Conservation (phyloP, 2,888 invertebrate species). For the Drosophila rubida region DNA sequence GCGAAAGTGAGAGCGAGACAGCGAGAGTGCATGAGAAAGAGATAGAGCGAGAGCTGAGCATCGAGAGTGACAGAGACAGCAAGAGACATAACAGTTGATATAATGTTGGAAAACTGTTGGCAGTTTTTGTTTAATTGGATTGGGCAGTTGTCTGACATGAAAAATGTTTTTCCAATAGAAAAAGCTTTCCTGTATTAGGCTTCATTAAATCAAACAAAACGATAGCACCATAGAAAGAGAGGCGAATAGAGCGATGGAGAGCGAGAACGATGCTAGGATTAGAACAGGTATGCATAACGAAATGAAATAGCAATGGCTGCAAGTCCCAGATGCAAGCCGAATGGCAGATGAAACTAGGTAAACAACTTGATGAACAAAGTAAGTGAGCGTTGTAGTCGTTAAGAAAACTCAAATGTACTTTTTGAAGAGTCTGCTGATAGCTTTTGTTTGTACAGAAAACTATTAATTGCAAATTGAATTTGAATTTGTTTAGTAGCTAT, state of each 20-base stretch:
- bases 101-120: conserved; percentile 49
- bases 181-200: conserved; percentile 45
- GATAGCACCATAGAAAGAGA: background rate
- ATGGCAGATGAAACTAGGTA: background rate
- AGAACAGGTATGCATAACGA: conserved; percentile 1
- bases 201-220: conserved; percentile 44
- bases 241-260: background rate
- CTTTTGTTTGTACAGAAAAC: no score
- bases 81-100: conserved; percentile 46
- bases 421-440: no score
- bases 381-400: no score
- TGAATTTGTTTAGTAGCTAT: background rate
- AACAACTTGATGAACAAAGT: background rate
- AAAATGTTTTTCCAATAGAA: conserved; percentile 65
- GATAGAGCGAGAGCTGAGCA: background rate
- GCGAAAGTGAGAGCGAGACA: conserved; percentile 19
- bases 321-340: background rate
- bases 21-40: background rate
- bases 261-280: background rate
- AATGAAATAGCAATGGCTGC: background rate
- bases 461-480: no score
- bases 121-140: conserved; percentile 64
- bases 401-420: no score
- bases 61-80: conserved; percentile 1
- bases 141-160: conserved; percentile 61